A percentile compares a stretch with the other conserved stretches of the same genome.
phyloP scores from a whole-genome alignment of 2,797 vertebrate species.

The Cynodonichthys magdalenae region DNA sequence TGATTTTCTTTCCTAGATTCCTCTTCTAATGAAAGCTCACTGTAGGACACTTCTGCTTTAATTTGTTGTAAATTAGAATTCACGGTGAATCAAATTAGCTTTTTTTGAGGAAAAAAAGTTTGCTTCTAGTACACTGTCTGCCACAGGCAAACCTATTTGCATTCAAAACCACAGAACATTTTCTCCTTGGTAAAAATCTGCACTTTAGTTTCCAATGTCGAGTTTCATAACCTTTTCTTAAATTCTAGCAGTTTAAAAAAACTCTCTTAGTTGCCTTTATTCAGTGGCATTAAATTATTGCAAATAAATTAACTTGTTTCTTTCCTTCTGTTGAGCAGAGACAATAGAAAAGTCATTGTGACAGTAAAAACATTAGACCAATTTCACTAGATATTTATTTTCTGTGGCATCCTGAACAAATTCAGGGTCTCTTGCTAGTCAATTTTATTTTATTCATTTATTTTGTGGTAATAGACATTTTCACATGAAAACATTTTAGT shows the following conservation, averaged over 20 bases:
- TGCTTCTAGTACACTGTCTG: conserved; percentile 48
- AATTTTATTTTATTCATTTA: neutral
- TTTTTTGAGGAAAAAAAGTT: conserved; percentile 35
- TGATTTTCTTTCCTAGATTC: conserved; percentile 56
- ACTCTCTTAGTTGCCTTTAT: no score
- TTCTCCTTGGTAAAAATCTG: neutral
- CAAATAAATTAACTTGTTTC: neutral
- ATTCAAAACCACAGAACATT: neutral
- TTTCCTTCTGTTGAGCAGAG: neutral
- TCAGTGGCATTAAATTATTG: no score
- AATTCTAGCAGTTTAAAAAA: conserved; percentile 1
- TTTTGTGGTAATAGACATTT: no score
- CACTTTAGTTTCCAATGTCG: conserved; percentile 2
- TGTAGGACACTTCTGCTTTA: conserved; percentile 57
- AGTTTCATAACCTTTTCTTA: neutral
- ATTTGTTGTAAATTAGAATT: conserved; percentile 56
- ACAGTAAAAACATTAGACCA: neutral
- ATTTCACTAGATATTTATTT: neutral
- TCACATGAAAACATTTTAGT: no score
- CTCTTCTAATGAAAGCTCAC: conserved; percentile 69
- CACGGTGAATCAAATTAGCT: conserved; percentile 53
- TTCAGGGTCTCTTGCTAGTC: neutral
- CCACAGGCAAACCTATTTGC: conserved; percentile 22
- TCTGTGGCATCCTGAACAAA: neutral
- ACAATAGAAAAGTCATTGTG: neutral